phyloP scores from a whole-genome alignment of 1,140 invertebrate species.

The Tribolium castaneum region DNA sequence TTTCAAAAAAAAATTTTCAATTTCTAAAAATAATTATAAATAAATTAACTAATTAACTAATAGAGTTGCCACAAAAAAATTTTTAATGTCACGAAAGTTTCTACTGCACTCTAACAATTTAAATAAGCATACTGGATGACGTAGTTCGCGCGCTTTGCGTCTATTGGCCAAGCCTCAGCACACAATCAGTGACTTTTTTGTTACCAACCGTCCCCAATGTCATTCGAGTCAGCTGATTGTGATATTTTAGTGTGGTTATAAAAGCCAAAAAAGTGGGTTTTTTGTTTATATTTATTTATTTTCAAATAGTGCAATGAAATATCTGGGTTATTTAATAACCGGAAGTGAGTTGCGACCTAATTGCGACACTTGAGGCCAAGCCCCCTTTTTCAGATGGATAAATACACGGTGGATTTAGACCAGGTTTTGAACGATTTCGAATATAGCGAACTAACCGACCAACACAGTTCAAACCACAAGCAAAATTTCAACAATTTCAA shows the following conservation, averaged over 20 bases:
- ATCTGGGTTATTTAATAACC: background rate
- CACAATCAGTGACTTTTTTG: background rate
- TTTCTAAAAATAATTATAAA: too few species aligned
- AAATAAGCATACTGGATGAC: too few species aligned
- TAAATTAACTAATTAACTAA: too few species aligned
- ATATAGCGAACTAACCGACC: slow-evolving; percentile 69
- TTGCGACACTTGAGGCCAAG: too few species aligned
- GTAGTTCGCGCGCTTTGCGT: too few species aligned
- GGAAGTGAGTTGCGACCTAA: background rate
- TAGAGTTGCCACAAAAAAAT: too few species aligned
- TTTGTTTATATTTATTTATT: background rate
- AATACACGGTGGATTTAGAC: slow-evolving; percentile 79
- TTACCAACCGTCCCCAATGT: background rate
- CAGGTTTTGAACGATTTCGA: slow-evolving; percentile 91
- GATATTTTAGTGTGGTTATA: slow-evolving; percentile 22
- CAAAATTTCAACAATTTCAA: slow-evolving; percentile 43
- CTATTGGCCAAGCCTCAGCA: background rate
- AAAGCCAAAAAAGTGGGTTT: background rate
- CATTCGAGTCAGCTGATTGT: slow-evolving; percentile 10
- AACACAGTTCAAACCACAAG: slow-evolving; percentile 30
- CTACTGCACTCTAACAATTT: too few species aligned
- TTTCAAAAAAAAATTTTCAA: too few species aligned
- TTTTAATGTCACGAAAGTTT: too few species aligned
- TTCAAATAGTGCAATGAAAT: slow-evolving; percentile 8
- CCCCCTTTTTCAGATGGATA: slow-evolving; percentile 57